Evolutionary conservation across 2,888 invertebrate species (phyloP), one percentile per base, ranked within the genome.

Genomic region (Ennomos fuscantarius): DNA sequence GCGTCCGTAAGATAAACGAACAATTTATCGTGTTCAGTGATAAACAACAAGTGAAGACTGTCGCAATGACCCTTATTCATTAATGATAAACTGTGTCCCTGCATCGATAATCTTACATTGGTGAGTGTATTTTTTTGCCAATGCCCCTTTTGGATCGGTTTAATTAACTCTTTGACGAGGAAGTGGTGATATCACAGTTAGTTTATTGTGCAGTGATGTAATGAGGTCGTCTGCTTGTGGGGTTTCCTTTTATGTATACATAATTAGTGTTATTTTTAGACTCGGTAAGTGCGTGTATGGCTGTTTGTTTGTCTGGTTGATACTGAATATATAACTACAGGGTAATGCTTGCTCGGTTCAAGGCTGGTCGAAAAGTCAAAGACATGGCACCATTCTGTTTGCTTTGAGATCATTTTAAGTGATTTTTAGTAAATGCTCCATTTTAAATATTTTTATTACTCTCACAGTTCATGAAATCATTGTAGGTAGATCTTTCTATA

Each of bases 251-350:
- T 34, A 43, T 33, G 56, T 53, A 24, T 24, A 44, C 52, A 41
- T 74, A 72, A 68, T 66, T 56, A 63, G 77, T 75, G 80, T 82
- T 91, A 91, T 91, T 89, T 89, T 78, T 90, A 91, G 89, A 66
- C 56, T 65, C 24, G n/a, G 53, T 64, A 78, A 60, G 72, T 81
- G 79, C 77, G 78, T 75, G 63, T 66, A 66, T 66, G 73, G 74
- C 79, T 74, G 73, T 78, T 74, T 84, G 79, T 82, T 84, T 84
- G 79, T 81, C 76, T 81, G 72, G 69, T 72, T 72, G 64, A 63
- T 64, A 64, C 63, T 46, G 43, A 55, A 42, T 48, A 9, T 34
- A 15, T 43, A 46, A 32, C 33, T 36, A 41, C 45, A 55, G 43
- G 61, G 47, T 36, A 43, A 47, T 65, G 32, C 52, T 57, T 48